A percentile compares a stretch with the other conserved stretches of the same genome.
Conservation (phyloP, 2,797 vertebrate genomes). For the Holocentrus rufus region DNA sequence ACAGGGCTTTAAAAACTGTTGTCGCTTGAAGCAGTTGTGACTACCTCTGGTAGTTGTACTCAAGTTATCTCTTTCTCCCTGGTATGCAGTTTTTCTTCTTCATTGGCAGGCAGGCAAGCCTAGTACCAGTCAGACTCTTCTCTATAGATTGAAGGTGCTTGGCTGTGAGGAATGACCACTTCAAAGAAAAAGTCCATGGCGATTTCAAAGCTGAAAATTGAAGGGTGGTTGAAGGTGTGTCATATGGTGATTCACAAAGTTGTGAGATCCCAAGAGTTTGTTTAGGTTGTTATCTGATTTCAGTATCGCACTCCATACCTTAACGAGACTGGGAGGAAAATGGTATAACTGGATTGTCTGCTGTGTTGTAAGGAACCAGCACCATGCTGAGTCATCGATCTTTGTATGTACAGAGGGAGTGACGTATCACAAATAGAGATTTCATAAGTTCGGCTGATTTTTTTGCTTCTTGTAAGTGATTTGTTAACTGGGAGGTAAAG, state of each 20-base stretch:
- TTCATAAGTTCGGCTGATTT: conserved; percentile 8
- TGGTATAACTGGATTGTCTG: conserved; percentile 42
- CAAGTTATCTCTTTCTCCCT: conserved; percentile 2
- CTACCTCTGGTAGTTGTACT: conserved; percentile 3
- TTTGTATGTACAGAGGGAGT: conserved; percentile 55
- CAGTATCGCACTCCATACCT: conserved; percentile 24
- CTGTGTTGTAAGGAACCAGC: conserved; percentile 20
- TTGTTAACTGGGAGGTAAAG: not conserved
- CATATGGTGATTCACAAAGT: not conserved
- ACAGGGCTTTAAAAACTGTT: not conserved
- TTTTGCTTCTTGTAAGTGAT: not conserved
- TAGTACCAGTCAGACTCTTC: not conserved
- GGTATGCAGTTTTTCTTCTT: not conserved
- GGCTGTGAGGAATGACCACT: not conserved
- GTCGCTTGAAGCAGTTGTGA: conserved; percentile 7
- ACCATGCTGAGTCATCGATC: conserved; percentile 70
- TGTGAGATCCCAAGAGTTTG: conserved; percentile 2
- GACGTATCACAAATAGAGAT: conserved; percentile 24
- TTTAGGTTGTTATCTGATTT: conserved; percentile 13
- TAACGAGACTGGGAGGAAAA: conserved; percentile 34
- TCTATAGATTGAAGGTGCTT: not conserved
- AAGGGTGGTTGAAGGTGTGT: not conserved
- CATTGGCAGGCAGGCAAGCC: not conserved
- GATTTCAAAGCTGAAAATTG: not conserved
- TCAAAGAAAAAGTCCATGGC: not conserved